Evolutionary conservation across 2,888 invertebrate genomes (phyloP).

Genomic region (Scaptomyza cyrtandrae): DNA sequence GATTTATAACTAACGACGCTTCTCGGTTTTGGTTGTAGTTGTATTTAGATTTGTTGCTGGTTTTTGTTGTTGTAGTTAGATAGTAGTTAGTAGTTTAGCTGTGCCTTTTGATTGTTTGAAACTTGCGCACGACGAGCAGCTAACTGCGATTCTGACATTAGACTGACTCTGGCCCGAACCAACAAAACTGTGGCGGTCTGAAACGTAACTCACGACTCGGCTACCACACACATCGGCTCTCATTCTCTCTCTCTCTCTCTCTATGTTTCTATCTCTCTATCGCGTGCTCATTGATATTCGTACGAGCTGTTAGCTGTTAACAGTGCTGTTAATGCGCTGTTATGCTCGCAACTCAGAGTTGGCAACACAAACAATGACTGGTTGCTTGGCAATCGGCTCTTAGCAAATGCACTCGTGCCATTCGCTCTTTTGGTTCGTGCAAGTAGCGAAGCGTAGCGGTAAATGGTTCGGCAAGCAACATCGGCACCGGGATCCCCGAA

Average conservation of each 20-base stretch:
- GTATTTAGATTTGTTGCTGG: constrained; percentile 40
- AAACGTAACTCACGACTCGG: constrained; percentile 56
- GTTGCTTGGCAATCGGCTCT: constrained; percentile 53
- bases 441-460: constrained; percentile 66
- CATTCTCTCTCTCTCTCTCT: constrained; percentile 4
- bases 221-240: constrained; percentile 23
- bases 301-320: constrained; percentile 40
- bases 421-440: constrained; percentile 45
- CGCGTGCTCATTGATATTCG: constrained; percentile 12
- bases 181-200: constrained; percentile 72
- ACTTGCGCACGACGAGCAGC: constrained; percentile 83
- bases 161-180: constrained; percentile 76
- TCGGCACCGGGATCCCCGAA: constrained; percentile 50
- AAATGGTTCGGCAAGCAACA: constrained; percentile 39
- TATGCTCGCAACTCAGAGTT: constrained; percentile 34
- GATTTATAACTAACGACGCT: constrained; percentile 55
- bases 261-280: neutral
- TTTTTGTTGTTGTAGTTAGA: constrained; percentile 23
- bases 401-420: constrained; percentile 40
- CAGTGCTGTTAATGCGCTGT: constrained; percentile 48
- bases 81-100: constrained; percentile 56
- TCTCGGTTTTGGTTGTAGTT: constrained; percentile 27
- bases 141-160: constrained; percentile 83
- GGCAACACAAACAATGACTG: constrained; percentile 63
- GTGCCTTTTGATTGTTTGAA: constrained; percentile 60